These are phyloP conservation scores for Popillia japonica DNA, from an alignment of 1,140 invertebrate species.

Conservation along the genomic window DNA sequence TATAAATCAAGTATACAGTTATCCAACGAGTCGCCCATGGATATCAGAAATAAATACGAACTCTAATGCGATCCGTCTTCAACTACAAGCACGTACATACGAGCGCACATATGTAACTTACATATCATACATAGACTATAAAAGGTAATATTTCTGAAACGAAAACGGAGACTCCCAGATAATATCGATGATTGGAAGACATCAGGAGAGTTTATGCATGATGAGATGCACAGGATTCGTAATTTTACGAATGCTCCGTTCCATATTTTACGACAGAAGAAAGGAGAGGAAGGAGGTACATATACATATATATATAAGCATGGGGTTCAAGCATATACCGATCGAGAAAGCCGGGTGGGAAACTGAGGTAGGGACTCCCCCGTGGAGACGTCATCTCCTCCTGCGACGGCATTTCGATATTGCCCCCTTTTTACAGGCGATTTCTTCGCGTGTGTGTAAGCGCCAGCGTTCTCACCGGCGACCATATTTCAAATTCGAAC, in stretches of 20 bases:
- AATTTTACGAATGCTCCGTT: slow-evolving; percentile 56
- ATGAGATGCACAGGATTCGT: slow-evolving; percentile 57
- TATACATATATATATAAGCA: neutral
- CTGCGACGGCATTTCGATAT: slow-evolving; percentile 46
- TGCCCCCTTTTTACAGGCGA: slow-evolving; percentile 48
- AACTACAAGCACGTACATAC: neutral
- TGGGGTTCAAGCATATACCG: too few species aligned
- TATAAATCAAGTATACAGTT: neutral
- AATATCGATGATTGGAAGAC: slow-evolving; percentile 41
- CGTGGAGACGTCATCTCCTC: slow-evolving; percentile 49
- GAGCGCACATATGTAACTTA: neutral
- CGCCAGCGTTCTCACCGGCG: neutral
- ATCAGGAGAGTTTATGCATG: slow-evolving; percentile 47
- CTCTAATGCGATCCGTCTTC: neutral
- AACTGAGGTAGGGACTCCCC: slow-evolving; percentile 18
- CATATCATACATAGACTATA: neutral
- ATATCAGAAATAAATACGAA: neutral
- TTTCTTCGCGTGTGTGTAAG: slow-evolving; percentile 37
- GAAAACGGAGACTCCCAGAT: slow-evolving; percentile 33
- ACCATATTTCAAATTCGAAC: slow-evolving; percentile 28
- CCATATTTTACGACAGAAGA: slow-evolving; percentile 51
- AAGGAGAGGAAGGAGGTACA: too few species aligned
- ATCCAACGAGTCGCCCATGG: slow-evolving; percentile 16
- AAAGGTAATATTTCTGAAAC: slow-evolving; percentile 34
- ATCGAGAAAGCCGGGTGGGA: neutral